Conservation (phyloP, 2,797 vertebrate species). For the Enteromius viviparus region DNA sequence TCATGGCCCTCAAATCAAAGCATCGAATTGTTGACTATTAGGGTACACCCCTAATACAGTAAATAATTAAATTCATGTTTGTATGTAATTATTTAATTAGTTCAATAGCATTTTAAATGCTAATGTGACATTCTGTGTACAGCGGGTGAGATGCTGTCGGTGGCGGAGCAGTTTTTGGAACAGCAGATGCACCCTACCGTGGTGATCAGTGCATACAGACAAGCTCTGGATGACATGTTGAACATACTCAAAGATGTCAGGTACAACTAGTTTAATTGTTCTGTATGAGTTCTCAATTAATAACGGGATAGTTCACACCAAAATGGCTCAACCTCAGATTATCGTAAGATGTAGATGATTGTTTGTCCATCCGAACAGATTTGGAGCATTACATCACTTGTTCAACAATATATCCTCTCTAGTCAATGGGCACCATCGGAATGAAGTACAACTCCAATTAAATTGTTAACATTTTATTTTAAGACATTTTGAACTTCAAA, state of each 20-base stretch:
- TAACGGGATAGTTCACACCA: neutral
- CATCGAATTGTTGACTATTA: too few relatives aligned
- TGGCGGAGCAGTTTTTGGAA: slow-evolving; percentile 93
- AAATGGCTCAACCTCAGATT: neutral
- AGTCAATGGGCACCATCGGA: neutral
- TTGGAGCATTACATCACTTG: neutral
- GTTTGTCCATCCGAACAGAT: neutral
- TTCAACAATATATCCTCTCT: neutral
- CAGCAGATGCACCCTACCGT: slow-evolving; percentile 97
- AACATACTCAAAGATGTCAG: slow-evolving; percentile 86
- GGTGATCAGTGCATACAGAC: slow-evolving; percentile 90
- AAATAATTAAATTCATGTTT: neutral
- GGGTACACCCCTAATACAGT: too few relatives aligned
- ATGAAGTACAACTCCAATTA: neutral
- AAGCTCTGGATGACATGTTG: slow-evolving; percentile 93
- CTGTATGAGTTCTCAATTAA: neutral
- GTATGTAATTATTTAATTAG: neutral
- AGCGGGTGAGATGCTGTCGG: slow-evolving; percentile 95
- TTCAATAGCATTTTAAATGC: neutral
- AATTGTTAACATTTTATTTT: neutral
- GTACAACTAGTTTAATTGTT: slow-evolving; percentile 63
- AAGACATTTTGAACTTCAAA: neutral
- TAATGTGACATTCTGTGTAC: neutral
- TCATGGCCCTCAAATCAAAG: too few relatives aligned
- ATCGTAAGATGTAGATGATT: neutral